Base-by-base conservation (phyloP, 2,797 vertebrate genomes). In the Glyptemys insculpta region DNA sequence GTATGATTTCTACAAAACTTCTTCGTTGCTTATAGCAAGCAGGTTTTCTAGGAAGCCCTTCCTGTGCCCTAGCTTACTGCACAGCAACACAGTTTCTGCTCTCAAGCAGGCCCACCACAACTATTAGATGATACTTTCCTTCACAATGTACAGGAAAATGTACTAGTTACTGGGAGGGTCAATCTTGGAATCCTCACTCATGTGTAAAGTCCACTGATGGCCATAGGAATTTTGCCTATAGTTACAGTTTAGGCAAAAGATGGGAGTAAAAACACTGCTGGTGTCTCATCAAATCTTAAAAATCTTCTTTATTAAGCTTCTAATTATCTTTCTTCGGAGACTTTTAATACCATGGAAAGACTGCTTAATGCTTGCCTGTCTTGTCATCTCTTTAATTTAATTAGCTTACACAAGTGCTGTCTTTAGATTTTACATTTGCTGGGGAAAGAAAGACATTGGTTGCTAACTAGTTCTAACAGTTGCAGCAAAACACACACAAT, bases 301-400 rank as follows among this genome's bases (percentile, higher is more conserved):
- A 81, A 50, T 88, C 23, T 94, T 95, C 78, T 62, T 50, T 44
- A 88, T 85, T 92, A 92, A 91, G 8, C 19, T 89, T 96, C 79
- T 72, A 87, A 91, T 86, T 93, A 56, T 62, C 54, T 95, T 93
- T 91, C 86, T 91, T 95, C 47, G 81, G 83, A 93, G 94, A 91
- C 34, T 18, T 88, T 93, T 95, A 90, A 92, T 86, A 81, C 19
- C 87, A 54, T 34, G 65, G n/a, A 89, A 97, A 93, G 79, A 49
- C 9, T 87, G 78, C 34, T 90, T 96, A 93, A 90, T 87, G 31
- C 27, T 89, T 93, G 65, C 85, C 90, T 86, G 81, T 90, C 89
- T 93, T 93, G 52, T 91, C 88, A 95, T 92, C 85, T 88, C 95
- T 96, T 95, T 94, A 29, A 92, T 91, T 62, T 94, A 86, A 96